Conservation (phyloP, 2,113 vertebrate species). For the Cyrtonyx montezumae region DNA sequence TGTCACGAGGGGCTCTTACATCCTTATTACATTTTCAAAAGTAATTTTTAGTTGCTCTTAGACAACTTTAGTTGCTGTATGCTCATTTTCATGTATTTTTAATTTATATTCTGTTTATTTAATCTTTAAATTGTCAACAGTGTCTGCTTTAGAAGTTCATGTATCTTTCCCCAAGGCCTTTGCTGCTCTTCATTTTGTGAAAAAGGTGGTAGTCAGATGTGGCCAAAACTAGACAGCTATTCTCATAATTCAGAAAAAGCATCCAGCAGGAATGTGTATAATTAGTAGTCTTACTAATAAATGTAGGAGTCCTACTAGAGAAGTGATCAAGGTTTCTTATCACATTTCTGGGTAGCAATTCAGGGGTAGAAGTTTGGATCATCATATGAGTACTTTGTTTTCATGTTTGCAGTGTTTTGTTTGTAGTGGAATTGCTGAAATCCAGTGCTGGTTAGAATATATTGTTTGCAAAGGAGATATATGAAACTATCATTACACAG, state of each 20-base stretch:
- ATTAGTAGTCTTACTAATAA: neutral
- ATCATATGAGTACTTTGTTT: neutral
- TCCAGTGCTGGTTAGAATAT: neutral
- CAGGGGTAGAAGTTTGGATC: neutral
- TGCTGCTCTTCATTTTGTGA: neutral
- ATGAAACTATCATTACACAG: neutral
- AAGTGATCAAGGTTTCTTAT: neutral
- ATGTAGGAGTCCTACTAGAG: neutral
- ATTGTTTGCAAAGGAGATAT: neutral
- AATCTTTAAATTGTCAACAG: neutral
- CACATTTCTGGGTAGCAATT: neutral
- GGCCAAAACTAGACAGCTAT: neutral
- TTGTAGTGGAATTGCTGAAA: neutral
- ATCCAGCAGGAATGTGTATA: neutral
- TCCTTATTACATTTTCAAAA: neutral
- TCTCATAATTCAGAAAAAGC: neutral
- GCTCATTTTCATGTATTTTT: neutral
- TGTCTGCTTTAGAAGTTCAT: neutral
- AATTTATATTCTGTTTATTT: neutral
- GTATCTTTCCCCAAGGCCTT: neutral
- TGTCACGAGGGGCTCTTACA: neutral
- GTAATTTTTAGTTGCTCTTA: neutral
- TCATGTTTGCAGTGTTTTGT: neutral
- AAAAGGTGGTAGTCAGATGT: neutral
- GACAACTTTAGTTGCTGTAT: neutral